These are phyloP conservation scores for Lepidochitona cinerea DNA, from an alignment of 2,888 invertebrate species.

Conservation along the genomic window DNA sequence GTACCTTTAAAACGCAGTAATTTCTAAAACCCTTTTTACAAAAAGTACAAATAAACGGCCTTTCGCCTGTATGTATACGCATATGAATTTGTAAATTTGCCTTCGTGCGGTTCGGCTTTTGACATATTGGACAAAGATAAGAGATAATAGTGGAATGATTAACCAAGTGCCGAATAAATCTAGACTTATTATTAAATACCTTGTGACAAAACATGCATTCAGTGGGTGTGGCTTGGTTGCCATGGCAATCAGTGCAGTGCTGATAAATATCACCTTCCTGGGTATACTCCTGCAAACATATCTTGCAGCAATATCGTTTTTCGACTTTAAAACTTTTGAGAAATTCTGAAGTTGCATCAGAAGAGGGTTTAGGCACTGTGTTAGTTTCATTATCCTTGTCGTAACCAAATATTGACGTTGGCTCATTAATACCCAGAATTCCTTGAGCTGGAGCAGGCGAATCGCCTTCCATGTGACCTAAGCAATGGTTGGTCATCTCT, in stretches of 20 bases:
- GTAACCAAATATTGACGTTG: background rate
- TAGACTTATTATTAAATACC: background rate
- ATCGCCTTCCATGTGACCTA: background rate
- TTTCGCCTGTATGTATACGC: constrained; percentile 5
- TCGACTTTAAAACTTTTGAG: background rate
- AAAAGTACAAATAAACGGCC: background rate
- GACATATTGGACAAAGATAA: background rate
- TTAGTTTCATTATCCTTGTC: background rate
- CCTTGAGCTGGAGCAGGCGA: background rate
- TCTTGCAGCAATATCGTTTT: background rate
- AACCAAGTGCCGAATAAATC: background rate
- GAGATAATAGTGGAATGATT: background rate
- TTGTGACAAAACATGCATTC: background rate
- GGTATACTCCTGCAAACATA: background rate
- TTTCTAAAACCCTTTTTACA: constrained; percentile 2
- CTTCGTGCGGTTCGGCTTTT: background rate
- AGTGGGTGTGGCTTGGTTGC: background rate
- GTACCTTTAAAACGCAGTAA: constrained; percentile 22
- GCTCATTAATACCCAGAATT: background rate
- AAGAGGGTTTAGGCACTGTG: background rate
- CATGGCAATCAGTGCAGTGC: background rate
- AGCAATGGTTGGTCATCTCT: background rate
- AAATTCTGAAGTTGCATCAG: background rate
- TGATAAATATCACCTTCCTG: background rate
- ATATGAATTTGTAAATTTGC: background rate